A percentile compares a stretch with the other conserved stretches of the same genome.
phyloP scores from a whole-genome alignment of 2,113 vertebrate species.

The Camelus dromedarius region DNA sequence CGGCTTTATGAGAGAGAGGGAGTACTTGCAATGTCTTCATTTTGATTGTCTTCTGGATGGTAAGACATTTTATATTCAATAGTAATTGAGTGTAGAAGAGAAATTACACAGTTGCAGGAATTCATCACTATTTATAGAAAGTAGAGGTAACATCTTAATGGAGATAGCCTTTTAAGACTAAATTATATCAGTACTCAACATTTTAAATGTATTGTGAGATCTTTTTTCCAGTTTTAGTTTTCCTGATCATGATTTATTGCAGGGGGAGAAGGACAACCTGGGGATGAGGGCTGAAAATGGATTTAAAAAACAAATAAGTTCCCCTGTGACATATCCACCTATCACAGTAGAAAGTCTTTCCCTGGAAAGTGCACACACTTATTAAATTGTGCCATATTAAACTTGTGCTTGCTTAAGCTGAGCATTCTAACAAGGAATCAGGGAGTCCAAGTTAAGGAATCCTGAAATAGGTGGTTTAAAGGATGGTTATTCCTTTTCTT shows the following conservation, averaged over 20 bases:
- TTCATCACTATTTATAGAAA: not conserved
- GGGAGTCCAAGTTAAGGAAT: not conserved
- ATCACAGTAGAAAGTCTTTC: fast-evolving
- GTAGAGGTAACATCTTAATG: not conserved
- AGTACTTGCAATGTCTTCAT: slow-evolving; percentile 98
- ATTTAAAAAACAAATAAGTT: not conserved
- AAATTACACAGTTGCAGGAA: not conserved
- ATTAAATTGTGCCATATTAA: not conserved
- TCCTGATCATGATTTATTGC: not conserved
- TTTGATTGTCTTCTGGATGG: slow-evolving; percentile 98
- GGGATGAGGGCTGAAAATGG: not conserved
- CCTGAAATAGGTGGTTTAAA: not conserved
- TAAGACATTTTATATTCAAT: slow-evolving; percentile 82
- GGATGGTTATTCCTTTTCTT: not conserved
- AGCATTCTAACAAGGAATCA: not conserved
- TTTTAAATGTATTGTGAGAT: not conserved
- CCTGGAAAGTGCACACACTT: not conserved
- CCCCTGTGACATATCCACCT: fast-evolving
- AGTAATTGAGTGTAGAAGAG: not conserved
- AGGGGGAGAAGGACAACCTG: not conserved
- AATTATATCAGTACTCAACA: not conserved
- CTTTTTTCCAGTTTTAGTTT: not conserved
- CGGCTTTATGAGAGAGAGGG: slow-evolving; percentile 98
- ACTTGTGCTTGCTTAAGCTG: not conserved
- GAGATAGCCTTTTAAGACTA: not conserved